Base-by-base conservation (phyloP, 37 sponge, comb jelly and placozoan species). In the Ianthella basta region DNA sequence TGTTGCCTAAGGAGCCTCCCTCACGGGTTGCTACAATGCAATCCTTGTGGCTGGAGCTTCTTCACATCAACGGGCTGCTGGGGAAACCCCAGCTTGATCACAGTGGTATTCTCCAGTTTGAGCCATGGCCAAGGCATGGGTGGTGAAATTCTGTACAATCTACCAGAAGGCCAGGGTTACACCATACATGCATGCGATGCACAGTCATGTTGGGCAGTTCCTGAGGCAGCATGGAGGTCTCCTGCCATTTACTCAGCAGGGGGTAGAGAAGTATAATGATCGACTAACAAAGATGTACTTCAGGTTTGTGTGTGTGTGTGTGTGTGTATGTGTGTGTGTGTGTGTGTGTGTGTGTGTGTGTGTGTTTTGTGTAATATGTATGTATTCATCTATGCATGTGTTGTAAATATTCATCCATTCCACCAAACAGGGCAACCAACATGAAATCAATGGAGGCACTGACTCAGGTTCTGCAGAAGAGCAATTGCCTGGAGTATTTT, bases 181-280 rank as follows among this genome's bases (percentile, higher is more conserved):
- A 59, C 81, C 81, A 20, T 80, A 80, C 60, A 79, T 79, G 16
- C 80, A 79, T 79, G 80, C 80, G 8, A 12, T 79, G 57, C 59
- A 53, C 21, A 55, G 32, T 21, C 80, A 79, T 53, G 80, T 79
- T 32, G 57, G 80, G 10, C 29, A 79, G 27, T 79, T 79, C 34
- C 30, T 79, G 12, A 13, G 32, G 6, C 19, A 32, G 34, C 80
- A 79, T 79, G 80, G 81, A 33, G 19, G 60, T 8, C 59, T 80
- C 18, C 24, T 59, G 35, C 81, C 81, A 60, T 80, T 80, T 40
- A 59, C 81, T 2, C 81, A 80, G 81, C 81, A 80, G 36, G 81
- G 60, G 30, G 20, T 80, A 2, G 81, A 80, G 56, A 75, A 75
- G 30, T 80, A 80, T 24, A 80, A 80, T 56, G 81, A 80, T 59